phyloP scores from a whole-genome alignment of 2,888 invertebrate genomes.

The Trichogramma evanescens region DNA sequence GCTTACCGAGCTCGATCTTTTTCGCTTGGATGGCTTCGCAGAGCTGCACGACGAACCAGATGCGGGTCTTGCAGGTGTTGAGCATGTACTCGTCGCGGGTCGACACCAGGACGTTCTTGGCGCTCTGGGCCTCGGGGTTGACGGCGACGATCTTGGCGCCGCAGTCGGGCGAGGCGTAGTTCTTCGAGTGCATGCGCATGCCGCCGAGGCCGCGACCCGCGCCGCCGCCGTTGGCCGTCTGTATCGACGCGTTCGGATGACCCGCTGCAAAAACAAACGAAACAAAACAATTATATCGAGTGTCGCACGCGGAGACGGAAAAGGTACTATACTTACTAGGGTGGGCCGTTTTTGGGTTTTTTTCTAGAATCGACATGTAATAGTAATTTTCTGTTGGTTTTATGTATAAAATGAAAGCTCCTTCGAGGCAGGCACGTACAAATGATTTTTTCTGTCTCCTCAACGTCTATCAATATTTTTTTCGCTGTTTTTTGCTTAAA shows the following conservation, averaged over 20 bases:
- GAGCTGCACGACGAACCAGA: constrained; percentile 95
- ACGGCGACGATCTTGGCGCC: constrained; percentile 92
- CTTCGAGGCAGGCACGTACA: too few species aligned
- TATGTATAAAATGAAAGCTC: too few species aligned
- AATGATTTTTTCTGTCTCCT: too few species aligned
- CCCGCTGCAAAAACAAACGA: constrained; percentile 25
- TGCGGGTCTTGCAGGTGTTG: constrained; percentile 85
- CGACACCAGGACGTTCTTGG: constrained; percentile 78
- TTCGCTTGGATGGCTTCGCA: constrained; percentile 96
- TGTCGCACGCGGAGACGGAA: too few species aligned
- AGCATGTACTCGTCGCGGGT: constrained; percentile 96
- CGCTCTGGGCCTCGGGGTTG: constrained; percentile 86
- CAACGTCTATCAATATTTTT: too few species aligned
- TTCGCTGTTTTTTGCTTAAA: too few species aligned
- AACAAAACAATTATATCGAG: too few species aligned
- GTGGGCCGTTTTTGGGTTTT: too few species aligned
- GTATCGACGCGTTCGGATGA: constrained; percentile 43
- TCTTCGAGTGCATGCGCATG: constrained; percentile 72
- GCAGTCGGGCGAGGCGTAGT: constrained; percentile 94
- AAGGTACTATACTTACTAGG: constrained; percentile 28
- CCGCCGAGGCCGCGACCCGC: constrained; percentile 51
- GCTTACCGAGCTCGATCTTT: constrained; percentile 68
- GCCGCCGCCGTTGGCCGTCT: constrained; percentile 34
- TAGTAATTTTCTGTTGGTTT: too few species aligned
- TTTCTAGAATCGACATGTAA: too few species aligned